Conservation (phyloP, 1,140 invertebrate genomes). For the Drosophila erecta region DNA sequence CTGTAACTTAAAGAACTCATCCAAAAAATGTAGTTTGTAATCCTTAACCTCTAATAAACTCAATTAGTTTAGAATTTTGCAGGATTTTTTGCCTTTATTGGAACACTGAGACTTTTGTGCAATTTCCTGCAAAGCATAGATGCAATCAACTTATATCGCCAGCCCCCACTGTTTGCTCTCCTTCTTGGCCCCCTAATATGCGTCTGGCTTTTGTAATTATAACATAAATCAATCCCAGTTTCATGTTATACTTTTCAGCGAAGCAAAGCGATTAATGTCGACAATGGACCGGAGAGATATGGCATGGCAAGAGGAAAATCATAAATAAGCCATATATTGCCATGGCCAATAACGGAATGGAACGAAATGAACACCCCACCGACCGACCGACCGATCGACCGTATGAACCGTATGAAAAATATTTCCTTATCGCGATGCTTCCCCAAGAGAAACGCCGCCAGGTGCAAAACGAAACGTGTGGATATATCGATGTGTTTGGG, state of each 20-base stretch:
- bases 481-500: conserved; percentile 13
- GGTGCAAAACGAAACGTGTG: conserved; percentile 51
- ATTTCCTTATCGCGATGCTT: conserved; percentile 80
- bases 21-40: too few species aligned
- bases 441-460: conserved; percentile 52
- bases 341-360: conserved; percentile 73
- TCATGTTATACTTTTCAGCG: conserved; percentile 77
- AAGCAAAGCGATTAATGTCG: conserved; percentile 77
- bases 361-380: conserved; percentile 34
- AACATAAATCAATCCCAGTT: conserved; percentile 81
- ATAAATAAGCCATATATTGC: conserved; percentile 77
- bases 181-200: conserved; percentile 7
- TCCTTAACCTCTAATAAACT: too few species aligned
- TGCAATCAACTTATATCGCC: neutral
- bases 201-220: conserved; percentile 66
- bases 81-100: too few species aligned
- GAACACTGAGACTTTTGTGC: neutral
- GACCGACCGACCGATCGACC: conserved; percentile 17
- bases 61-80: too few species aligned
- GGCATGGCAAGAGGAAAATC: conserved; percentile 79
- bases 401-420: conserved; percentile 61
- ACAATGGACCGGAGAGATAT: conserved; percentile 74
- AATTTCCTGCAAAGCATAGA: conserved; percentile 1
- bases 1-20: too few species aligned
- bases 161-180: conserved; percentile 10